phyloP scores from a whole-genome alignment of 1,140 invertebrate species.

The Ericerus pela region DNA sequence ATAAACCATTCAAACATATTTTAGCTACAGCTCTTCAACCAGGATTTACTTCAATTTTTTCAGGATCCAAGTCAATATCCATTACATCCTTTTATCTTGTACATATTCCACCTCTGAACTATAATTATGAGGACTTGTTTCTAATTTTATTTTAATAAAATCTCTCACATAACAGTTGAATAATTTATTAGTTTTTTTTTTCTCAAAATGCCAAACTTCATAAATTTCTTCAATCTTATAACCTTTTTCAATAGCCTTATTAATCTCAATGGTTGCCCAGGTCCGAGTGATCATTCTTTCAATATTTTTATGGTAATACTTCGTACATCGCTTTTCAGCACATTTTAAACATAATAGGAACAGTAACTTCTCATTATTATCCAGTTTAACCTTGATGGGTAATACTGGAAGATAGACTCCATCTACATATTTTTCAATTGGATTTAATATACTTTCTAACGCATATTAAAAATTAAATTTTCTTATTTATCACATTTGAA shows the following conservation, averaged over 20 bases:
- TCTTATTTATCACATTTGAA: too few relatives aligned
- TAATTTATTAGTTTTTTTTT: conserved; percentile 4
- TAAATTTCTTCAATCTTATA: conserved; percentile 9
- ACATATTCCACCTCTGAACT: neutral
- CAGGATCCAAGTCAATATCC: conserved; percentile 27
- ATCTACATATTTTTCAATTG: too few relatives aligned
- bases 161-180: neutral
- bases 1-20: conserved; percentile 28
- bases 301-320: neutral
- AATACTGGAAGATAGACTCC: conserved; percentile 1
- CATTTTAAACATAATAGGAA: conserved; percentile 6
- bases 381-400: conserved; percentile 7
- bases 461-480: too few relatives aligned
- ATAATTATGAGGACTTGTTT: conserved; percentile 10
- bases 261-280: conserved; percentile 3
- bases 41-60: conserved; percentile 28
- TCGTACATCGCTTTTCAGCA: neutral
- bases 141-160: neutral
- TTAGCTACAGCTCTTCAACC: conserved; percentile 26
- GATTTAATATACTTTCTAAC: too few relatives aligned
- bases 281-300: neutral
- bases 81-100: neutral
- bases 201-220: conserved; percentile 9
- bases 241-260: conserved; percentile 1
- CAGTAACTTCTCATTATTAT: conserved; percentile 8